Conservation (phyloP, 53 echinoderm and acorn worm genomes). For the Mesocentrotus franciscanus region DNA sequence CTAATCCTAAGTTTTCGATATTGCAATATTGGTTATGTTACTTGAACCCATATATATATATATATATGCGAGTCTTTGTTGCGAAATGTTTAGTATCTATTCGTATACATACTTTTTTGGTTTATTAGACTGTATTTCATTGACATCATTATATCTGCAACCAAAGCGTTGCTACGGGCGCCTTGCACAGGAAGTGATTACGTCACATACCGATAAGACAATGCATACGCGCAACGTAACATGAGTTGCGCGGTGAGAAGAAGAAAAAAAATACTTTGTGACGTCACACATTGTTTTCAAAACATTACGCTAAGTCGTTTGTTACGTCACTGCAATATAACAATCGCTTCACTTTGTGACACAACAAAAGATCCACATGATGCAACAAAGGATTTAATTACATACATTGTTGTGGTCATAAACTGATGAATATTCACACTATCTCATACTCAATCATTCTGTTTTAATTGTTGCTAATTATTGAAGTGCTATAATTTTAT, state of each 20-base stretch:
- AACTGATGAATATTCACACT: too few relatives aligned
- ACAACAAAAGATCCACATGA: constrained; percentile 6
- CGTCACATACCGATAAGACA: background rate
- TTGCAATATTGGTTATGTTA: background rate
- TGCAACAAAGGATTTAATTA: background rate
- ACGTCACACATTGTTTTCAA: background rate
- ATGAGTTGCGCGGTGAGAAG: background rate
- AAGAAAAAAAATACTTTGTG: background rate
- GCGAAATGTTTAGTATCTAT: background rate
- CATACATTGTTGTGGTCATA: too few relatives aligned
- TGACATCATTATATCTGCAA: background rate
- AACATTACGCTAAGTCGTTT: background rate
- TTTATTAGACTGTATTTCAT: background rate
- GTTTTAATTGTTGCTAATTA: too few relatives aligned
- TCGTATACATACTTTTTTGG: background rate
- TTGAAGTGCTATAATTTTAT: too few relatives aligned
- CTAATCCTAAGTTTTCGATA: background rate
- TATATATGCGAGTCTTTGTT: background rate
- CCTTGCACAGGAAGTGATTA: background rate
- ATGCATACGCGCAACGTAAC: background rate
- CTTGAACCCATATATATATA: background rate
- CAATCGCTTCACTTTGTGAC: background rate
- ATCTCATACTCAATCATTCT: too few relatives aligned
- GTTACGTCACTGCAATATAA: background rate
- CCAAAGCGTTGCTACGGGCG: background rate